A percentile compares a stretch with the other conserved stretches of the same genome.
Conservation (phyloP, 2,888 invertebrate species). For the Holacanthella duospinosa region DNA sequence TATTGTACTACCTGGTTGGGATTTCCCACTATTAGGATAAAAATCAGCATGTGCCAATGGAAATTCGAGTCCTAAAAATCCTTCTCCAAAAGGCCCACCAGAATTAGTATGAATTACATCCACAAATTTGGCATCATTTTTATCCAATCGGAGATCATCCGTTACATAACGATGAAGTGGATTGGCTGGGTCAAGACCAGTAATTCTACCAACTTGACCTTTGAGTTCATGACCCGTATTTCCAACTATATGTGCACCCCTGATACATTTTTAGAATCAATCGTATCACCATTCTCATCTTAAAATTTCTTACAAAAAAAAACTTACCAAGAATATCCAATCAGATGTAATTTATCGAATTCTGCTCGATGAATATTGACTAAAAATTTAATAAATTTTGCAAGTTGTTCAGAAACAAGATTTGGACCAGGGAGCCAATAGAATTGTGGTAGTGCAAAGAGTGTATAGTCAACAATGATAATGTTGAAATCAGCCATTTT, state of each 20-base stretch:
- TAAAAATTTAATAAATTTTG: conserved; percentile 15
- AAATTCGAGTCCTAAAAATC: conserved; percentile 35
- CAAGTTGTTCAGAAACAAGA: conserved; percentile 9
- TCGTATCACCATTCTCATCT: too few relatives aligned
- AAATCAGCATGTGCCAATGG: conserved; percentile 40
- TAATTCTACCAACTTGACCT: conserved; percentile 16
- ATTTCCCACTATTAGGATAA: conserved; percentile 40
- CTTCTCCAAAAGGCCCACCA: conserved; percentile 17
- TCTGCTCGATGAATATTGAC: conserved; percentile 10
- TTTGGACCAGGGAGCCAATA: conserved; percentile 15
- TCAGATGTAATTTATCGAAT: conserved; percentile 16
- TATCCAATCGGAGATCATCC: conserved; percentile 37
- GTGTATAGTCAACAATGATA: conserved; percentile 23
- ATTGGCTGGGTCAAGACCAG: conserved; percentile 40
- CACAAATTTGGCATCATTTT: conserved; percentile 39
- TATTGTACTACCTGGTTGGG: conserved; percentile 39
- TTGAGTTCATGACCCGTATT: conserved; percentile 18
- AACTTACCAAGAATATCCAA: conserved; percentile 16
- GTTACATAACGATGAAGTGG: conserved; percentile 39
- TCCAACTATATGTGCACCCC: conserved; percentile 26
- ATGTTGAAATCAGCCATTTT: conserved; percentile 25
- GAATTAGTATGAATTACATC: conserved; percentile 41
- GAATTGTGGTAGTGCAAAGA: conserved; percentile 20
- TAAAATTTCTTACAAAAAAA: not conserved
- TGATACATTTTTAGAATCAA: not conserved